These are phyloP conservation scores for Loris lydekkerianus DNA, from an alignment of 2,797 vertebrate genomes.

Conservation along the genomic window DNA sequence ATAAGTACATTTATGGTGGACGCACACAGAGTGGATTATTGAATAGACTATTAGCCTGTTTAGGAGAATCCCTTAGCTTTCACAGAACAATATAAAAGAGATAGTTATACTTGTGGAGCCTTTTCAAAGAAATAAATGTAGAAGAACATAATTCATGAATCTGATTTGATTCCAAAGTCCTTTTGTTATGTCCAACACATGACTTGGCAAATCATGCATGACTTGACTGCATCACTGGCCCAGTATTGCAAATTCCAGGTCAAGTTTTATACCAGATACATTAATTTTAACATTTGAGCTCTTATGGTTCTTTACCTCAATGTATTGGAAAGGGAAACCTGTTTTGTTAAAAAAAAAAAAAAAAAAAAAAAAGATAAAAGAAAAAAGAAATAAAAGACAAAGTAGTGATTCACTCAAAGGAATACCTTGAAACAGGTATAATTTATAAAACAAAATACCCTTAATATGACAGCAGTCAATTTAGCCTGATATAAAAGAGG, in stretches of 20 bases:
- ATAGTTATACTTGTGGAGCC: background rate
- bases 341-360: slow-evolving; percentile 26
- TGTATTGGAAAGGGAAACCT: slow-evolving; percentile 29
- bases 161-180: background rate
- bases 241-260: background rate
- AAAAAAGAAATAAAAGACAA: slow-evolving; percentile 73
- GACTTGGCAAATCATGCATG: slow-evolving; percentile 9
- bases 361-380: background rate
- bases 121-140: slow-evolving; percentile 43
- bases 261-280: slow-evolving; percentile 55
- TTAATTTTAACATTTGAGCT: slow-evolving; percentile 21
- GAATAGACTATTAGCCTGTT: background rate
- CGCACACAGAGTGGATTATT: background rate
- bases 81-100: slow-evolving; percentile 14
- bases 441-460: slow-evolving; percentile 90
- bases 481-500: slow-evolving; percentile 89
- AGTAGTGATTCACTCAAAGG: slow-evolving; percentile 83
- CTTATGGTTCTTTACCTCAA: slow-evolving; percentile 41
- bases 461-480: slow-evolving; percentile 89
- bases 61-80: background rate
- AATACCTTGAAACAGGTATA: slow-evolving; percentile 86
- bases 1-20: background rate
- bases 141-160: slow-evolving; percentile 29
- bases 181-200: background rate
- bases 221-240: background rate